phyloP scores from a whole-genome alignment of 1,140 invertebrate genomes.

The Bombus confusus region DNA sequence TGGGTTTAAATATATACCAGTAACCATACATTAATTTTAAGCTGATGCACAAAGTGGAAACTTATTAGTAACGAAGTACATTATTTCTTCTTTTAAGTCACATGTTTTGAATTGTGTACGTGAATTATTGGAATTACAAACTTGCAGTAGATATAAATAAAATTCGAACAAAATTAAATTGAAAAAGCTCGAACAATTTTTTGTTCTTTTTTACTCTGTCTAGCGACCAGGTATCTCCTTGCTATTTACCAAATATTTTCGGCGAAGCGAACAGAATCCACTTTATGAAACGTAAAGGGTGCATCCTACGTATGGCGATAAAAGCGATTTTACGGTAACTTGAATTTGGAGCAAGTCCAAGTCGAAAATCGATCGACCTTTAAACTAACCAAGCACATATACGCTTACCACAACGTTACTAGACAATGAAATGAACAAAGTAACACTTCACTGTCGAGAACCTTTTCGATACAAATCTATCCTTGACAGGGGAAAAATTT shows the following conservation, averaged over 20 bases:
- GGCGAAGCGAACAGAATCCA: background rate
- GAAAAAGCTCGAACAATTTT: background rate
- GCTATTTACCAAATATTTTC: background rate
- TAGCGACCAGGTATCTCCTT: background rate
- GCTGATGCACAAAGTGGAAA: background rate
- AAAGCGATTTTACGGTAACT: slow-evolving; percentile 41
- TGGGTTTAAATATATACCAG: background rate
- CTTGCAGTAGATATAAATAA: background rate
- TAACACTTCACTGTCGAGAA: background rate
- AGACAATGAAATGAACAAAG: slow-evolving; percentile 1
- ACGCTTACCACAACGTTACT: background rate
- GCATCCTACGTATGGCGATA: slow-evolving; percentile 13
- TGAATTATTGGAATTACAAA: too few species aligned
- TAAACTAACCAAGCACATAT: slow-evolving; percentile 36
- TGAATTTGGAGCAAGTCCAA: slow-evolving; percentile 64
- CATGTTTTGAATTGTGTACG: too few species aligned
- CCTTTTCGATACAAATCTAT: background rate
- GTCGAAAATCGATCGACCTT: slow-evolving; percentile 64
- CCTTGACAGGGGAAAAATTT: background rate
- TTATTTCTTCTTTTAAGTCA: too few species aligned
- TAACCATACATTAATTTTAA: background rate
- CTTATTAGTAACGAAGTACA: too few species aligned
- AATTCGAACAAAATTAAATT: background rate
- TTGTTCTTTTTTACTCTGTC: background rate
- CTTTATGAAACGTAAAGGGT: background rate